Conservation (phyloP, 2,888 invertebrate species). For the Heteromyza rotundicornis region DNA sequence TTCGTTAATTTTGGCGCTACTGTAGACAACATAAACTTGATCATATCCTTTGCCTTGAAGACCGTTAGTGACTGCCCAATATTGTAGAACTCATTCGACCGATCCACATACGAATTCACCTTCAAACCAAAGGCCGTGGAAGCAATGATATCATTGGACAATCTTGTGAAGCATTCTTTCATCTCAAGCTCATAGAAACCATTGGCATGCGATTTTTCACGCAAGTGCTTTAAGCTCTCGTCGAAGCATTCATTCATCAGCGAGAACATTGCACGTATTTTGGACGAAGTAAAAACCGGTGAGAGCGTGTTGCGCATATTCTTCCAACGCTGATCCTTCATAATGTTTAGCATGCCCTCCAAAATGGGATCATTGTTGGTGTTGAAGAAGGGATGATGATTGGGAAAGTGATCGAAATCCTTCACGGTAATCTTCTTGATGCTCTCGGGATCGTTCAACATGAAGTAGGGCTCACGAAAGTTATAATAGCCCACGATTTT, state of each 20-base stretch:
- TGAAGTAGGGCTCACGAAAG: slow-evolving; percentile 43
- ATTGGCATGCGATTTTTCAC: slow-evolving; percentile 17
- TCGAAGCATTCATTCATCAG: slow-evolving; percentile 49
- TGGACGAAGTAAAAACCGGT: slow-evolving; percentile 66
- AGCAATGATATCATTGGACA: slow-evolving; percentile 62
- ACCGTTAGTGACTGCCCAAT: slow-evolving; percentile 42
- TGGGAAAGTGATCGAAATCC: slow-evolving; percentile 58
- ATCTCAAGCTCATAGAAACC: slow-evolving; percentile 46
- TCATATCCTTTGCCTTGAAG: slow-evolving; percentile 39
- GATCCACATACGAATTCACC: slow-evolving; percentile 65
- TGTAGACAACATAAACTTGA: slow-evolving; percentile 40
- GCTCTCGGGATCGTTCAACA: slow-evolving; percentile 55
- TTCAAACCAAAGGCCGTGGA: slow-evolving; percentile 59
- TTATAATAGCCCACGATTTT: slow-evolving; percentile 61
- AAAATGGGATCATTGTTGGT: slow-evolving; percentile 63
- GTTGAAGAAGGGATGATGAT: slow-evolving; percentile 61
- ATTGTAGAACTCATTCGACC: slow-evolving; percentile 65
- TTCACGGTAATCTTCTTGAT: slow-evolving; percentile 58
- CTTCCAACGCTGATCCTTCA: slow-evolving; percentile 54
- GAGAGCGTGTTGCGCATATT: slow-evolving; percentile 63
- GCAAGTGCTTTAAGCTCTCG: slow-evolving; percentile 47
- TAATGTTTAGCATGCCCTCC: slow-evolving; percentile 46
- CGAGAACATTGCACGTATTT: slow-evolving; percentile 64
- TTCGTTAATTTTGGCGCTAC: slow-evolving; percentile 36
- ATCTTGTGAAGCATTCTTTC: slow-evolving; percentile 47